These are phyloP conservation scores for Otus sunia DNA, from an alignment of 2,113 vertebrate genomes.

Conservation along the genomic window DNA sequence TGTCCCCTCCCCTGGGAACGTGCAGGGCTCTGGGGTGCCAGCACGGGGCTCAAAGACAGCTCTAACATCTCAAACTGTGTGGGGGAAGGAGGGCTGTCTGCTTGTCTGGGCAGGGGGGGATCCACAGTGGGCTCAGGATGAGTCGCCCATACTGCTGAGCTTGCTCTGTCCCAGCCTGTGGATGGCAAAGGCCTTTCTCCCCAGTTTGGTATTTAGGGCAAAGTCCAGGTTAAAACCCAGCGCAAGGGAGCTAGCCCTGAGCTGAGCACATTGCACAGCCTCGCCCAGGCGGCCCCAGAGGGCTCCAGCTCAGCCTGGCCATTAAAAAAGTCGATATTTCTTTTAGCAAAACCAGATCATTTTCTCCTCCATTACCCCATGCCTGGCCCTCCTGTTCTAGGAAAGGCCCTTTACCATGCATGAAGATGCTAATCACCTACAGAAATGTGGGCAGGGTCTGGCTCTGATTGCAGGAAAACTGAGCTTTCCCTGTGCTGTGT, in stretches of 20 bases:
- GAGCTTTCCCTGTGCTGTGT: background rate
- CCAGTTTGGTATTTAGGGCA: background rate
- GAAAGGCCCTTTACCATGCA: background rate
- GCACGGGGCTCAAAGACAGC: background rate
- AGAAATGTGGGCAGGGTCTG: background rate
- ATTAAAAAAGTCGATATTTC: slow-evolving; percentile 45
- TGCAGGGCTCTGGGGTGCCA: background rate
- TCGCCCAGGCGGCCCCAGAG: background rate
- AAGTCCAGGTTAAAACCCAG: background rate
- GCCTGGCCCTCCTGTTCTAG: background rate
- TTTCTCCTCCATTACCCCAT: background rate
- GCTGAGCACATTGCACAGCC: background rate
- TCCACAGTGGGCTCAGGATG: background rate
- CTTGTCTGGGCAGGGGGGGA: background rate
- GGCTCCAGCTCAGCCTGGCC: background rate
- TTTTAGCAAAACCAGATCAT: background rate
- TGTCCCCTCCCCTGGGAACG: background rate
- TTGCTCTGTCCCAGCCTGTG: background rate
- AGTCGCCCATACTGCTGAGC: background rate
- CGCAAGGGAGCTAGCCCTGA: background rate
- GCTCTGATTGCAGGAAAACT: background rate
- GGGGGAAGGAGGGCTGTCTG: background rate
- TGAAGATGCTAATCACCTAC: background rate
- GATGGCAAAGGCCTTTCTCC: background rate
- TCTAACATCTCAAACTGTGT: background rate